Evolutionary conservation across 23 tunicate genomes (phyloP).

Genomic region (Trididemnum nubilum): DNA sequence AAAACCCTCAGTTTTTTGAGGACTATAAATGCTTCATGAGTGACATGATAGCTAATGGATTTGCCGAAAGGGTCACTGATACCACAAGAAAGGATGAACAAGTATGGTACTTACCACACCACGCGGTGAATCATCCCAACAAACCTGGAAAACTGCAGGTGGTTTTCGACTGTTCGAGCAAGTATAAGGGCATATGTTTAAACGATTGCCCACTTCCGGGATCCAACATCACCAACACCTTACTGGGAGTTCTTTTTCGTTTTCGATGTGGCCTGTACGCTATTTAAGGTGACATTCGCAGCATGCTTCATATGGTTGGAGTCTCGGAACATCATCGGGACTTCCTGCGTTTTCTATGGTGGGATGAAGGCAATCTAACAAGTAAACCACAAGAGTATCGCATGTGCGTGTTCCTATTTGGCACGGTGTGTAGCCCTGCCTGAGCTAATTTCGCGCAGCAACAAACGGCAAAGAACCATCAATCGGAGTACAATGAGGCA

Average conservation of each 20-base stretch:
- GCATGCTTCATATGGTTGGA: constrained; percentile 11
- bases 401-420: constrained; percentile 36
- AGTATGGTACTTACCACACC: constrained; percentile 52
- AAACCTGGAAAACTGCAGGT: constrained; percentile 46
- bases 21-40: constrained; percentile 27
- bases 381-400: background rate
- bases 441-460: constrained; percentile 22
- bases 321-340: constrained; percentile 9
- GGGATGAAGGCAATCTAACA: background rate
- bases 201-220: constrained; percentile 24
- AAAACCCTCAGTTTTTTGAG: constrained; percentile 14
- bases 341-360: constrained; percentile 22
- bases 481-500: background rate
- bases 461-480: constrained; percentile 22
- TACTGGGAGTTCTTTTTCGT: constrained; percentile 13
- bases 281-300: constrained; percentile 1
- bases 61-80: constrained; percentile 39
- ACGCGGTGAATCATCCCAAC: constrained; percentile 51
- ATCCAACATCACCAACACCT: constrained; percentile 14
- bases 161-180: constrained; percentile 55
- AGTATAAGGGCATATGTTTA: constrained; percentile 29
- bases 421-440: constrained; percentile 5
- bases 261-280: background rate
- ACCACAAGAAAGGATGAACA: background rate
- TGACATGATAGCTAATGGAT: constrained; percentile 40